Evolutionary conservation across 2,888 invertebrate genomes (phyloP).

Genomic region (Caradrina clavipalpis): DNA sequence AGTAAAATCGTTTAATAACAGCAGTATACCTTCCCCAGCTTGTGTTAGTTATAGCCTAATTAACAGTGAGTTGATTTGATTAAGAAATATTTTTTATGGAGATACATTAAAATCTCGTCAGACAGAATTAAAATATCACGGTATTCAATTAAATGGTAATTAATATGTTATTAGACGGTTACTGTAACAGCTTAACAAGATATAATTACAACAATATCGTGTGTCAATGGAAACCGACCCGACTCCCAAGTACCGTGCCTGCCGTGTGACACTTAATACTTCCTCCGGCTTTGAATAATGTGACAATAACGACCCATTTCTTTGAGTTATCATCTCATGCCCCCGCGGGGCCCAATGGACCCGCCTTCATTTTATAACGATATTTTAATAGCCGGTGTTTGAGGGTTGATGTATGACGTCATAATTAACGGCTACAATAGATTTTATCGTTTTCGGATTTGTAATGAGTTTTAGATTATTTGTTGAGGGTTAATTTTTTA

Average conservation of each 20-base stretch:
- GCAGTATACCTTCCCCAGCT: no score
- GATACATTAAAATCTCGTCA: no score
- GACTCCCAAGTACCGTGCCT: slow-evolving; percentile 77
- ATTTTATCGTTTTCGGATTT: slow-evolving; percentile 51
- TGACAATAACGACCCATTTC: slow-evolving; percentile 76
- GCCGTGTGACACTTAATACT: slow-evolving; percentile 87
- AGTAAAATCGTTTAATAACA: no score
- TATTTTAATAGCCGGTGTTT: slow-evolving; percentile 76
- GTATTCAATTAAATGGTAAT: no score
- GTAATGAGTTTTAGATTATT: slow-evolving; percentile 56
- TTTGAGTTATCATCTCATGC: slow-evolving; percentile 79
- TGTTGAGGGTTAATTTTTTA: slow-evolving; percentile 41
- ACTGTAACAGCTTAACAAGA: not conserved
- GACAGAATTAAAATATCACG: no score
- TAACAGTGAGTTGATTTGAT: no score
- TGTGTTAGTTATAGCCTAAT: not conserved
- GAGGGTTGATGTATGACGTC: slow-evolving; percentile 86
- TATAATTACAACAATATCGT: slow-evolving; percentile 28
- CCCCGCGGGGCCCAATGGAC: slow-evolving; percentile 61
- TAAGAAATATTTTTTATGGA: no score
- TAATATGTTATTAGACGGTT: no score
- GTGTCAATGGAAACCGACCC: slow-evolving; percentile 66
- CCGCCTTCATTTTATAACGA: slow-evolving; percentile 73
- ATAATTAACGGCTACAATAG: slow-evolving; percentile 84
- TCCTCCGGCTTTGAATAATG: slow-evolving; percentile 83